Evolutionary conservation across 2,113 vertebrate species (phyloP), one percentile per base, ranked within the genome.

Genomic region (Greenwoodochromis staneri): DNA sequence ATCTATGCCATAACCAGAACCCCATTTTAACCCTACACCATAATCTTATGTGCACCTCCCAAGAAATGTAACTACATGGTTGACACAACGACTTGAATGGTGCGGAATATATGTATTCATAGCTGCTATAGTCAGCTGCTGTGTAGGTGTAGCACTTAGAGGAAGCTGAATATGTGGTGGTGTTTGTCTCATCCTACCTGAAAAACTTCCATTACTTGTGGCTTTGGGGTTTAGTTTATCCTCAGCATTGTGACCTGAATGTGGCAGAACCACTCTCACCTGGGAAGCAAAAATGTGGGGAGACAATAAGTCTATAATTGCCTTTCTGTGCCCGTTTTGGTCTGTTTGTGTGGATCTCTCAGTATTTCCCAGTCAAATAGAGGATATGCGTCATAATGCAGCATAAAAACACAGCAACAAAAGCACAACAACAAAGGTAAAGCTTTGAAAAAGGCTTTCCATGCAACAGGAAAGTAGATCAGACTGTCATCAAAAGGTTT

Each of bases 351-450:
- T n/a, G 12, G 6, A 1, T 51, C 27, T 12, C 34, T 71, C 53
- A 19, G 51, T 76, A 55, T 61, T 24, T 86, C 24, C 85, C 40
- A 53, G 40, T 80, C 47, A 42, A 86, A 71, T 54, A 21, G 14
- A 73, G 94, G 93, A 95, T 59, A 73, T 95, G 89, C 85, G 85
- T 94, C 90, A 93, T 63, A 83, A 29, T 55, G 40, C 53, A 90
- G 87, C 89, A 90, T 84, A 89, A 85, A 89, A 93, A 91, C 80
- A 92, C 84, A 8, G 34, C 34, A 69, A 40, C 34, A 69, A 69
- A 40, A 81, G 63, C 82, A 89, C 90, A 91, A 90, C 80, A 92
- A 92, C 84, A 80, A 91, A 87, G 81, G 80, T 45, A n/a, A 57
- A 7, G 82, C 86, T 89, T 89, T 89, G 81, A 87, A 90, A 83